Base-by-base conservation (phyloP, 2,797 vertebrate species). In the Lagorchestes hirsutus region DNA sequence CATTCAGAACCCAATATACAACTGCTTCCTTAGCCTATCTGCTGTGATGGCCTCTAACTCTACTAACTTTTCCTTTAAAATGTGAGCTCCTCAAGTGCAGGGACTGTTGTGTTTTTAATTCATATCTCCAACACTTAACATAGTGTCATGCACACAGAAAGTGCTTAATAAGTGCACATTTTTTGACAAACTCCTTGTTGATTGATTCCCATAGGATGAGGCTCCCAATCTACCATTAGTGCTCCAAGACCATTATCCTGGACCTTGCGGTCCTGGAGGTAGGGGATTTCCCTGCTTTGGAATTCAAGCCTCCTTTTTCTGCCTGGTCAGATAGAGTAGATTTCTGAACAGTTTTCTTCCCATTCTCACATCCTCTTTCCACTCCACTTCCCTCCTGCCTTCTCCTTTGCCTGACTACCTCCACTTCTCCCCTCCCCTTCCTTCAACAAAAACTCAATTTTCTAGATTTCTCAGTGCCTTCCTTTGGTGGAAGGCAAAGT, bases 401-500 rank as follows among this genome's bases (percentile, higher is more conserved):
- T 40, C 0, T 52, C 52, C 34, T 40, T 27, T 22, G 91, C 34
- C 4, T 50, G 28, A 0, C 22, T 55, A 40, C 40, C 27, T 82
- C 13, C 3, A 55, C 50, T 2, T 0, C 0, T 46, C 56, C 14
- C 46, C 3, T 0, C 28, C 1, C 0, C 52, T 0, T 3, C 0
- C 5, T 8, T 74, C 3, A 0, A 1, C 50, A 14, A 55, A 16
- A 56, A 55, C 8, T 29, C 92, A 0, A 2, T 14, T 11, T 59
- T 74, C 58, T 95, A 67, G 24, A 58, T 31, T 90, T 90, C 58
- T 22, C 31, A 87, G 74, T 9, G 9, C 67, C 74, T 54, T 46
- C 90, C 0, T 0, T 29, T 31, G 55, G 40, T 90, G 54, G 58
- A 91, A 91, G 4, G 54, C 55, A 52, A 52, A 50, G 27, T 14